phyloP scores from a whole-genome alignment of 2,113 vertebrate genomes.

The Tringa solitaria region DNA sequence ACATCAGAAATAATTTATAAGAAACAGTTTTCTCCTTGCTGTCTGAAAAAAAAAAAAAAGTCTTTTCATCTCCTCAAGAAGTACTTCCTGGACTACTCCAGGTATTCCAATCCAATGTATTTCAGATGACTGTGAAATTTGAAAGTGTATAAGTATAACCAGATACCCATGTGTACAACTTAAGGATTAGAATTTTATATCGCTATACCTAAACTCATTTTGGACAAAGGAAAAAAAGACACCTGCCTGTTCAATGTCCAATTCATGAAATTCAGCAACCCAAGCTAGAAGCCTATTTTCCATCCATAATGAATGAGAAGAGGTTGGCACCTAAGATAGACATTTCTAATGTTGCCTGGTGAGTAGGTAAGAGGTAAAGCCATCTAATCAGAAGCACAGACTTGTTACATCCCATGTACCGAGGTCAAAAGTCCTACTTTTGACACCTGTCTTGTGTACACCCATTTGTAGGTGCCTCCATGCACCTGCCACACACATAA shows the following conservation, averaged over 20 bases:
- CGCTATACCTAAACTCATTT: not conserved
- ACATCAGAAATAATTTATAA: not conserved
- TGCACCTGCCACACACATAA: not conserved
- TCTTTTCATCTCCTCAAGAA: not conserved
- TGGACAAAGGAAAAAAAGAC: not conserved
- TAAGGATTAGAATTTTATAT: not conserved
- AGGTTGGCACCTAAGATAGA: not conserved
- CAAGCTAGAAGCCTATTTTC: not conserved
- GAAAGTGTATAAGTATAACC: not conserved
- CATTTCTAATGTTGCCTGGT: not conserved
- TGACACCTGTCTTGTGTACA: not conserved
- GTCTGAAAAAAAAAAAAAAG: not conserved
- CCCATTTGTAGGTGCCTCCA: not conserved
- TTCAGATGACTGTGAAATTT: not conserved
- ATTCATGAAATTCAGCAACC: not conserved
- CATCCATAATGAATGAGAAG: not conserved
- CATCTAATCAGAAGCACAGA: not conserved
- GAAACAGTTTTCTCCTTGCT: not conserved
- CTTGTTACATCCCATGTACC: accelerated
- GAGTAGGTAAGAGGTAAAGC: not conserved
- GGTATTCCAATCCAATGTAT: not conserved
- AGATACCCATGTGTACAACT: not conserved
- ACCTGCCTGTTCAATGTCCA: not conserved
- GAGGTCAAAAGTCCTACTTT: not conserved
- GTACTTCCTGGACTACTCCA: not conserved